Conservation (phyloP, 2,113 vertebrate species). For the Campylomormyrus numenius region DNA sequence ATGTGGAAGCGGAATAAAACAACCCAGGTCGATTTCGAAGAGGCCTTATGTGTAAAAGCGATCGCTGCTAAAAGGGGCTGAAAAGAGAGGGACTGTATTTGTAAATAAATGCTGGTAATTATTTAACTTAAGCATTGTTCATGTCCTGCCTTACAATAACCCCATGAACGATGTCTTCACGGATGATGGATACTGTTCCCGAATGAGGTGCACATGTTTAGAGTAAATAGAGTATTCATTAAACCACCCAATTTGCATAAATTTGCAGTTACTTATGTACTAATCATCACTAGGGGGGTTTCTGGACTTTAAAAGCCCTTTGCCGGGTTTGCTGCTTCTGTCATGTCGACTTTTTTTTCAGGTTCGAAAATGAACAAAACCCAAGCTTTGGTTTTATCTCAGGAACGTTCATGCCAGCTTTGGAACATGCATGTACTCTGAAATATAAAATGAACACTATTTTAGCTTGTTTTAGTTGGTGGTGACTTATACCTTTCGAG, state of each 20-base stretch:
- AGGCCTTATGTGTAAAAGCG: neutral
- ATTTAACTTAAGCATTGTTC: neutral
- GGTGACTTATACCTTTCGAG: neutral
- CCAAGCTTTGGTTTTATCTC: neutral
- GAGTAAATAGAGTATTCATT: neutral
- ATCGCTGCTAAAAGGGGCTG: neutral
- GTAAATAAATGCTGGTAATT: neutral
- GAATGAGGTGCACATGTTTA: neutral
- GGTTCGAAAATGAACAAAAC: neutral
- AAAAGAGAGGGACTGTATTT: neutral
- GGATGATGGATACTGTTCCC: neutral
- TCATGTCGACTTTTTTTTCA: neutral
- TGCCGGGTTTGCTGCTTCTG: neutral
- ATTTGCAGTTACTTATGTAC: neutral
- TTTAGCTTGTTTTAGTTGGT: neutral
- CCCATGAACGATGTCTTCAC: neutral
- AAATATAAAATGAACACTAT: neutral
- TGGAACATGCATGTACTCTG: neutral
- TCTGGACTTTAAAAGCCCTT: neutral
- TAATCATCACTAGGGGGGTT: neutral
- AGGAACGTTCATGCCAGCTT: neutral
- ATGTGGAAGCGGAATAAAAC: neutral
- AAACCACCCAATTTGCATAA: neutral
- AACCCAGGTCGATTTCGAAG: neutral
- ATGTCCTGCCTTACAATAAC: neutral